Conservation (phyloP, 2,797 vertebrate species). For the Heteromormyrus szaboi region DNA sequence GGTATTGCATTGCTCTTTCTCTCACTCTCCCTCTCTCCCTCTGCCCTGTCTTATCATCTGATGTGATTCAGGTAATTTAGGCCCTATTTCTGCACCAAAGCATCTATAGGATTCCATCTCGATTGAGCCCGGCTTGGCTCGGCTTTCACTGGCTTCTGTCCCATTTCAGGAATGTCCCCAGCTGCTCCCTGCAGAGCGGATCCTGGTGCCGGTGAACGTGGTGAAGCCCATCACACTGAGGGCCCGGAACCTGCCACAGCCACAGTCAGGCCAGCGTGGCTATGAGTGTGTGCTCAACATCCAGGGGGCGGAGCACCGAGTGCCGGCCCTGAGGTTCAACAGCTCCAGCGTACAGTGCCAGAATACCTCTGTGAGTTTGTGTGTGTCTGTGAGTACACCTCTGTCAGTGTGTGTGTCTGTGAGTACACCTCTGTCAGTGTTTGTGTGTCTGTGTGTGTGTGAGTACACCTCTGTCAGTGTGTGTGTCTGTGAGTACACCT, state of each 20-base stretch:
- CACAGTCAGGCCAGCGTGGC: constrained; percentile 87
- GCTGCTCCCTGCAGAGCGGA: constrained; percentile 79
- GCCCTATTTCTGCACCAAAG: not conserved
- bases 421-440: no score
- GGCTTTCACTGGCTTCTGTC: constrained; percentile 14
- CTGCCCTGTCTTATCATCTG: not conserved
- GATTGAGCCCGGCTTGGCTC: not conserved
- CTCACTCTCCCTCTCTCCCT: not conserved
- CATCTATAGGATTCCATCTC: not conserved
- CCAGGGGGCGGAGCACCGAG: constrained; percentile 82
- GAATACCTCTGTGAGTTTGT: constrained; percentile 80
- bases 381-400: not conserved
- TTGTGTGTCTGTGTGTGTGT: no score
- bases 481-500: not conserved
- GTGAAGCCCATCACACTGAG: constrained; percentile 90
- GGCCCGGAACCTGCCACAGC: constrained; percentile 92
- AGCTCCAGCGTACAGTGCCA: constrained; percentile 97
- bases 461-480: not conserved
- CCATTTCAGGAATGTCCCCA: constrained; percentile 85
- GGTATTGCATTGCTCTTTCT: not conserved
- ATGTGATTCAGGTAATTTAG: not conserved
- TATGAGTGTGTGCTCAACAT: constrained; percentile 91
- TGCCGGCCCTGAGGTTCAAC: constrained; percentile 92
- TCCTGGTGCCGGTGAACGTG: constrained; percentile 89
- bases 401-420: no score